These are phyloP conservation scores for Cecropterus lyciades DNA, from an alignment of 1,140 invertebrate genomes.

Conservation along the genomic window DNA sequence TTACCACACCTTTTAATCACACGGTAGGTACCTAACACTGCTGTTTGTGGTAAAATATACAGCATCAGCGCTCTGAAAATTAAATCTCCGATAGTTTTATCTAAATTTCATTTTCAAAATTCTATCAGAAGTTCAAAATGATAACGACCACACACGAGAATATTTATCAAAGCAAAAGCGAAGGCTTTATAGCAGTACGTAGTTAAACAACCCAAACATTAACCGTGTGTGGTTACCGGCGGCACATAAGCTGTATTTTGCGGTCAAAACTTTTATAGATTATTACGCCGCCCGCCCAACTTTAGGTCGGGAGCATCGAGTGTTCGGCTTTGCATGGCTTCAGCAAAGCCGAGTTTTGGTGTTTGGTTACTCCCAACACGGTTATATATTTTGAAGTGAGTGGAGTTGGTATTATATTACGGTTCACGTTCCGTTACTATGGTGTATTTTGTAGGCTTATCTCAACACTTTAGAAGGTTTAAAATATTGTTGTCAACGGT, in stretches of 20 bases:
- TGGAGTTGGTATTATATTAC: no score
- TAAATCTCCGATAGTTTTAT: no score
- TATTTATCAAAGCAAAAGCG: constrained; percentile 5
- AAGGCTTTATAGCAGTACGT: background rate
- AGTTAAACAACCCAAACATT: constrained; percentile 18
- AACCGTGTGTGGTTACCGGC: constrained; percentile 5
- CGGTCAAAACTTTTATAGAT: constrained; percentile 40
- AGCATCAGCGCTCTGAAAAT: no score
- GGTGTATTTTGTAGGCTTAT: no score
- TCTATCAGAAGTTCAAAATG: no score
- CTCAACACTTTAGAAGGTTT: no score
- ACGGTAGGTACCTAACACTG: no score
- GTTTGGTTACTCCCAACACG: constrained; percentile 7
- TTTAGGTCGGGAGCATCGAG: constrained; percentile 9
- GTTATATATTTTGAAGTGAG: background rate
- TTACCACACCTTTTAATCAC: no score
- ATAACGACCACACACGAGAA: background rate
- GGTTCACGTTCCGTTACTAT: no score
- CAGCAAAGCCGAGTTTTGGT: constrained; percentile 2
- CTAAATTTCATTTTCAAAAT: no score
- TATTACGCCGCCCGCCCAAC: constrained; percentile 28
- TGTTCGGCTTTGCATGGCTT: constrained; percentile 21
- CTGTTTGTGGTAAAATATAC: no score
- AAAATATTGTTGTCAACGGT: no score
- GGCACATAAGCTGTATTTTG: constrained; percentile 13